phyloP scores from a whole-genome alignment of 92 coral and sea anemone genomes.

The Bergia puertoricense region DNA sequence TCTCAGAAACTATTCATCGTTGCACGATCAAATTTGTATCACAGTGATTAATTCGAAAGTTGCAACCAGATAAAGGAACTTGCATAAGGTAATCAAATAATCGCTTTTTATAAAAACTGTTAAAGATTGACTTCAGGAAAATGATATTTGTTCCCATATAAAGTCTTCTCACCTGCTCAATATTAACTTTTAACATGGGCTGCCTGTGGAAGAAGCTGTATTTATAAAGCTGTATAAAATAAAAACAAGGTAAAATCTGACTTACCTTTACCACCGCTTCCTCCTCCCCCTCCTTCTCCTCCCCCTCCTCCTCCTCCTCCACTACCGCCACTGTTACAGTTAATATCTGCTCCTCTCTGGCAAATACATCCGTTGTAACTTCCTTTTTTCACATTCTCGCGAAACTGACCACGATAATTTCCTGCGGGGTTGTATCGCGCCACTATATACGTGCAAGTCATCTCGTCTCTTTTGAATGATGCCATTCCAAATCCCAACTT shows the following conservation, averaged over 20 bases:
- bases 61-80: too few species aligned
- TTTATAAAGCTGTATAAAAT: too few species aligned
- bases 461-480: neutral
- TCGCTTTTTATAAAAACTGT: too few species aligned
- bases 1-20: too few species aligned
- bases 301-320: constrained; percentile 8
- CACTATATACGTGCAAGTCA: neutral
- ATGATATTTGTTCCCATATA: too few species aligned
- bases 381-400: neutral
- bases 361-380: neutral
- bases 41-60: too few species aligned
- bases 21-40: too few species aligned
- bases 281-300: neutral
- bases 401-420: constrained; percentile 1
- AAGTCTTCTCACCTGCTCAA: too few species aligned
- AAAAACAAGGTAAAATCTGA: neutral
- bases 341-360: constrained; percentile 7
- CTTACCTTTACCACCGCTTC: neutral
- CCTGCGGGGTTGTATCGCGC: neutral
- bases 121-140: too few species aligned
- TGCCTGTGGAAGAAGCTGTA: too few species aligned
- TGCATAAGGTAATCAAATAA: too few species aligned
- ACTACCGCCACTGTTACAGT: neutral
- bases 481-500: constrained; percentile 8
- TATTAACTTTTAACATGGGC: too few species aligned